These are phyloP conservation scores for Torymus texanus DNA, from an alignment of 2,888 invertebrate genomes.

Conservation along the genomic window DNA sequence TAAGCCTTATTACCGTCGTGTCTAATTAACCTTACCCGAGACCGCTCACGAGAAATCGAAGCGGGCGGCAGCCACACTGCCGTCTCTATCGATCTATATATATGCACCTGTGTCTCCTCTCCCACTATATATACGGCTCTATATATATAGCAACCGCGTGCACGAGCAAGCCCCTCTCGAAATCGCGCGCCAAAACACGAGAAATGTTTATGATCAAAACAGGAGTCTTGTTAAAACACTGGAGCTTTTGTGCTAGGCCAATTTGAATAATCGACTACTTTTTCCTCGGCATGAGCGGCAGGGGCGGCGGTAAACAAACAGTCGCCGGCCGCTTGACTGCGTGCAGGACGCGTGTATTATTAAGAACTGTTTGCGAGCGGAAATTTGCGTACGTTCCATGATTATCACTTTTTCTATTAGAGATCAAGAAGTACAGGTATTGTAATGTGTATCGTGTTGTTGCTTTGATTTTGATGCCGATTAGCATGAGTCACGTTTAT, in stretches of 20 bases:
- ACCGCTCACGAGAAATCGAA: slow-evolving; percentile 13
- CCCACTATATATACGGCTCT: too few species aligned
- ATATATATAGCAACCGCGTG: neutral
- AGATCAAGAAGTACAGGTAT: neutral
- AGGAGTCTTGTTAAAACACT: slow-evolving; percentile 24
- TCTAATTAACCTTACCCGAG: slow-evolving; percentile 14
- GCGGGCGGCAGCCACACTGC: too few species aligned
- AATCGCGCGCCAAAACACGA: neutral
- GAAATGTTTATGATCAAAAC: slow-evolving; percentile 33
- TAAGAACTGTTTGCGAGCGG: neutral
- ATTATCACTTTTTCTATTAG: slow-evolving; percentile 5
- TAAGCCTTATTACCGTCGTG: slow-evolving; percentile 15
- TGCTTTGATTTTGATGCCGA: too few species aligned
- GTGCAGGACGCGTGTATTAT: neutral
- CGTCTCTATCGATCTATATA: neutral
- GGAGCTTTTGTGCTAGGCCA: slow-evolving; percentile 4
- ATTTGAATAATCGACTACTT: slow-evolving; percentile 31
- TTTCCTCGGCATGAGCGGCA: neutral
- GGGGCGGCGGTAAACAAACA: slow-evolving; percentile 1
- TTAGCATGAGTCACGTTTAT: too few species aligned
- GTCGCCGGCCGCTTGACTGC: neutral
- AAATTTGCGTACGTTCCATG: neutral
- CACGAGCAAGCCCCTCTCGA: neutral
- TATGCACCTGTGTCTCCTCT: too few species aligned
- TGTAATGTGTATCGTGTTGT: too few species aligned